Base-by-base conservation (phyloP, 2,888 invertebrate genomes). In the Diarsia mendica region DNA sequence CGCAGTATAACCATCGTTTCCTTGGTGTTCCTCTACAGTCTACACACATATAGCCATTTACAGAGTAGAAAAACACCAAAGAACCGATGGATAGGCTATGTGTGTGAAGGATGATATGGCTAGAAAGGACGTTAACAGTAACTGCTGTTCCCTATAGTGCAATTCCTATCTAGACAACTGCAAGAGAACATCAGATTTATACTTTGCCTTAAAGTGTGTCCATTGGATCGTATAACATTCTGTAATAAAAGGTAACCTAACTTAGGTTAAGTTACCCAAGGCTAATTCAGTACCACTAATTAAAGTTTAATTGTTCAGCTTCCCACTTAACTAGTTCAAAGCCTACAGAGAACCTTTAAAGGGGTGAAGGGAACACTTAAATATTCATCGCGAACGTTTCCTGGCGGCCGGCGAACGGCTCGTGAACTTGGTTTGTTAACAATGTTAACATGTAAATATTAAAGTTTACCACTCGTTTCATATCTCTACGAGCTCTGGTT, bases 251-350 rank as follows among this genome's bases (percentile, higher is more conserved):
- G 18, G 18, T 28, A 28, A 58, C 28, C 58, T 58, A 58, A 28
- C 15, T 60, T 18, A 18, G 18, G 28, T 53, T 10, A 53, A 53
- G n/a, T 63, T 44, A 63, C 39, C 8, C 44, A n/a, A n/a, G 44
- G 44, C 18, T 63, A 49, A 80, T 28, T 28, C 28, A 15, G n/a
- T 55, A 58, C 65, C 77, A 49, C 18, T 49, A 63, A 77, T 72
- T 73, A 73, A 80, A 77, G 74, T 77, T 72, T 73, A 64, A 64
- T 51, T 64, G 64, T 77, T 79, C 63, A 63, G 11, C 53, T 79
- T n/a, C 39, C n/a, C 5, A 79, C 18, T 48, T 76, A 55, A 61
- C 44, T 55, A 28, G 63, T 44, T 64, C 9, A 72, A 73, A 80
- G 68, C 51, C 51, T 60, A 48, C 58, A 33, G 39, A 63, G 49